Percentiles rank a stretch among this genome's conserved stretches.
Evolutionary conservation across 1,140 invertebrate genomes (phyloP).

Genomic region (Eupristina koningsbergeri): DNA sequence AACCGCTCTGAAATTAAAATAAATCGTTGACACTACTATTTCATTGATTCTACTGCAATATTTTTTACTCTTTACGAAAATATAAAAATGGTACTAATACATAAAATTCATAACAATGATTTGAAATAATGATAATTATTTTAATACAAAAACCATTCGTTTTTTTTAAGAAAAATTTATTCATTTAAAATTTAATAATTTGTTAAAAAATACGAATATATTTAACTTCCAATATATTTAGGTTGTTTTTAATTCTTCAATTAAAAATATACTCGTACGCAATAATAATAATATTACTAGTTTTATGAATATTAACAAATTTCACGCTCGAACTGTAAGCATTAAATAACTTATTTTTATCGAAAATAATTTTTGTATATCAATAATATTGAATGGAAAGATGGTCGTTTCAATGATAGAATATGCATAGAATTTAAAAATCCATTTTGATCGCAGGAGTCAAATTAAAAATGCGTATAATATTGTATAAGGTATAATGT

Average conservation of each 20-base stretch:
- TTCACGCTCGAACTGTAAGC: too few relatives aligned
- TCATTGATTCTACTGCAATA: not conserved
- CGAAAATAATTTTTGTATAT: not conserved
- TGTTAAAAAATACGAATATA: too few relatives aligned
- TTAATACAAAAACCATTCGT: too few relatives aligned
- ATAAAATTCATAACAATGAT: too few relatives aligned
- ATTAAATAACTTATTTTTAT: not conserved
- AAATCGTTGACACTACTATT: not conserved
- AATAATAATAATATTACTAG: slow-evolving; percentile 1
- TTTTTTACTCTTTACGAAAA: not conserved
- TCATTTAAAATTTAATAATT: too few relatives aligned
- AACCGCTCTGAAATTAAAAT: slow-evolving; percentile 10
- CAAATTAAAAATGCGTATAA: slow-evolving; percentile 14
- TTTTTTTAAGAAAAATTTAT: too few relatives aligned
- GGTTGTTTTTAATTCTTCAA: not conserved
- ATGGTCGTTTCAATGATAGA: not conserved
- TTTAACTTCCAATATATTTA: too few relatives aligned
- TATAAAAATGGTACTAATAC: too few relatives aligned
- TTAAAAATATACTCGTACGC: not conserved
- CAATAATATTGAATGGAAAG: not conserved
- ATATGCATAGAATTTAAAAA: slow-evolving; percentile 3
- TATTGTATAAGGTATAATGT: not conserved
- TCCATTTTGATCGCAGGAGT: not conserved
- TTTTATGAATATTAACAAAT: not conserved
- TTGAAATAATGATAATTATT: too few relatives aligned